Evolutionary conservation across 1,140 invertebrate genomes (phyloP), one percentile per base, ranked within the genome.

Genomic region (Lepidotrigona ventralis): DNA sequence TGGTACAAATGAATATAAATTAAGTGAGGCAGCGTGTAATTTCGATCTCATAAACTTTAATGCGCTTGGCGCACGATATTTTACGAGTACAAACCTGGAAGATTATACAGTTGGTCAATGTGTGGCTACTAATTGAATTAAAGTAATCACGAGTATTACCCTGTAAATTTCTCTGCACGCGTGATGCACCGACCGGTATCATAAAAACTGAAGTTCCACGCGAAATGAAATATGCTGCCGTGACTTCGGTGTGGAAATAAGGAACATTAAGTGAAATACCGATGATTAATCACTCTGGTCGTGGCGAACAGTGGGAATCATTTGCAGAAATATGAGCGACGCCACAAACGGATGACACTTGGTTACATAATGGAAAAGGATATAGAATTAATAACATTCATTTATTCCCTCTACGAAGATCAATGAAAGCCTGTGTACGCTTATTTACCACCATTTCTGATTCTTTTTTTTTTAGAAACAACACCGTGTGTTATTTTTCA

Each of bases 271-370:
- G 26, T 54, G 71, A 73, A 73, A 73, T 73, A 73, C 17, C 39
- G 71, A 73, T 29, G 71, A 73, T 73, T 73, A 73, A 73, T 73
- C 68, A 51, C 39, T 70, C 53, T 46, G 39, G 53, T 73, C 71
- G 26, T 73, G 51, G 29, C 71, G 53, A 56, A 26, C 11, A 29
- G 26, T 29, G 53, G 26, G 54, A 73, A 56, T 53, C 51, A 73
- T 73, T 73, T 73, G 26, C 71, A 29, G 71, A 54, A 54, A 56
- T 54, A 29, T 23, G 26, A 56, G 19, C 29, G 26, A 9, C 26
- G 21, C 56, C 56, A 54, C n/a, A 73, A 53, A 73, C 19, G 5
- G n/a, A 54, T 72, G 70, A 26, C 70, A 72, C 29, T 54, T 21
- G 5, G 39, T 26, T 72, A 21, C 26, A n/a, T 29, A 56, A 73